Conservation (phyloP, 2,797 vertebrate species). For the Vespertilio murinus region DNA sequence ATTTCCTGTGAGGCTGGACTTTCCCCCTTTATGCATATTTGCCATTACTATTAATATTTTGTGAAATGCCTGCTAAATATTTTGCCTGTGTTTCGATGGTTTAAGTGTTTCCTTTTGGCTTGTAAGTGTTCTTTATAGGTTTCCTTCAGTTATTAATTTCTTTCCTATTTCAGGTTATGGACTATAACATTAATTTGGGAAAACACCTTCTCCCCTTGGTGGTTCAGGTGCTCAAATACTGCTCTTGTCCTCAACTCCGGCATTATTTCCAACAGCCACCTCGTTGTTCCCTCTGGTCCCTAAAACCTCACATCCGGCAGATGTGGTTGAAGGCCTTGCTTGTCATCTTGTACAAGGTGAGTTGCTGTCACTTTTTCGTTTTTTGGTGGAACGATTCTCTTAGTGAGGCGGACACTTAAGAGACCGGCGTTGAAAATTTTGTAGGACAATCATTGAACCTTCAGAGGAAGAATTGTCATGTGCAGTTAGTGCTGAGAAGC, state of each 20-base stretch:
- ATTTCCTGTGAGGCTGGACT: not conserved
- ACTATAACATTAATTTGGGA: slow-evolving; percentile 96
- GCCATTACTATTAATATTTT: not conserved
- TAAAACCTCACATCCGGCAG: slow-evolving; percentile 96
- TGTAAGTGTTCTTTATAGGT: not conserved
- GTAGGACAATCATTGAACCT: not conserved
- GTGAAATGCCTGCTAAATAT: not conserved
- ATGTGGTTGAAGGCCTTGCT: slow-evolving; percentile 99
- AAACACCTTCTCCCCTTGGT: slow-evolving; percentile 98
- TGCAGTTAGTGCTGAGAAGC: not conserved
- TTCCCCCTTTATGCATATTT: not conserved
- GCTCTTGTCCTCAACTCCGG: slow-evolving; percentile 96
- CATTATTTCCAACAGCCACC: slow-evolving; percentile 99
- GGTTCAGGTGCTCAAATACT: slow-evolving; percentile 98
- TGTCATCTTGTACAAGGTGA: slow-evolving; percentile 98
- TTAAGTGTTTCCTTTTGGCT: not conserved
- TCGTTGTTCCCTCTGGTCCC: slow-evolving; percentile 96
- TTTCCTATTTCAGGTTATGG: slow-evolving; percentile 92
- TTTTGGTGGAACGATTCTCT: not conserved
- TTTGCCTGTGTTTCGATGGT: not conserved
- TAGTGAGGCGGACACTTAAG: not conserved
- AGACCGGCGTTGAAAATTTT: not conserved
- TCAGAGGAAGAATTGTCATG: not conserved
- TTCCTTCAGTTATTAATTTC: slow-evolving; percentile 62
- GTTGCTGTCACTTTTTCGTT: not conserved